Percentiles rank a stretch among this genome's conserved stretches.
Conservation (phyloP, 1,140 invertebrate genomes). For the Spodoptera litura region DNA sequence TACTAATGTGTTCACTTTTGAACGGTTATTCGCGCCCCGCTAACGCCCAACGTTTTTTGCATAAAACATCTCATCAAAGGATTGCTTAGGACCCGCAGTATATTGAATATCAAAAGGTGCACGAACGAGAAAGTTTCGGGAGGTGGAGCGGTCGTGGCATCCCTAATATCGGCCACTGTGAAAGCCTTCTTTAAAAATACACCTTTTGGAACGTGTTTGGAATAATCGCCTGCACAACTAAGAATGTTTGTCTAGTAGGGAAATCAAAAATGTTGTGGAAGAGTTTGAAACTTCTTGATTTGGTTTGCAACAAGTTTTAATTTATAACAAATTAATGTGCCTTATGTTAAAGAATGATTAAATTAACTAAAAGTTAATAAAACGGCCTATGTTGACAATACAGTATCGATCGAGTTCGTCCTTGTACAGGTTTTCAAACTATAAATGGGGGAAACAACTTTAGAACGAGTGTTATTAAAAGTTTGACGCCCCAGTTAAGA, state of each 20-base stretch:
- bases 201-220: slow-evolving; percentile 79
- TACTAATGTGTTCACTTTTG: slow-evolving; percentile 85
- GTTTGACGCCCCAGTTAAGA: slow-evolving; percentile 39
- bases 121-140: slow-evolving; percentile 77
- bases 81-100: slow-evolving; percentile 81
- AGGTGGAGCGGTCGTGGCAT: slow-evolving; percentile 70
- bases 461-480: slow-evolving; percentile 54
- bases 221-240: slow-evolving; percentile 66
- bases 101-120: slow-evolving; percentile 86
- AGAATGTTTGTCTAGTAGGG: slow-evolving; percentile 32
- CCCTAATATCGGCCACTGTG: slow-evolving; percentile 77
- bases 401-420: slow-evolving; percentile 1
- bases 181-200: slow-evolving; percentile 83
- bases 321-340: too few relatives aligned
- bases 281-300: slow-evolving; percentile 34
- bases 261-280: slow-evolving; percentile 36
- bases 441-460: slow-evolving; percentile 22
- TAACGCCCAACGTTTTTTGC: slow-evolving; percentile 84
- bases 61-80: slow-evolving; percentile 86
- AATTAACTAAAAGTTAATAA: neutral
- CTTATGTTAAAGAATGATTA: neutral
- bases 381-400: neutral
- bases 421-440: slow-evolving; percentile 44
- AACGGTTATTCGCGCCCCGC: slow-evolving; percentile 82
- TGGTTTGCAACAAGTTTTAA: too few relatives aligned